These are phyloP conservation scores for Galbula dea DNA, from an alignment of 2,113 vertebrate species.

Conservation along the genomic window DNA sequence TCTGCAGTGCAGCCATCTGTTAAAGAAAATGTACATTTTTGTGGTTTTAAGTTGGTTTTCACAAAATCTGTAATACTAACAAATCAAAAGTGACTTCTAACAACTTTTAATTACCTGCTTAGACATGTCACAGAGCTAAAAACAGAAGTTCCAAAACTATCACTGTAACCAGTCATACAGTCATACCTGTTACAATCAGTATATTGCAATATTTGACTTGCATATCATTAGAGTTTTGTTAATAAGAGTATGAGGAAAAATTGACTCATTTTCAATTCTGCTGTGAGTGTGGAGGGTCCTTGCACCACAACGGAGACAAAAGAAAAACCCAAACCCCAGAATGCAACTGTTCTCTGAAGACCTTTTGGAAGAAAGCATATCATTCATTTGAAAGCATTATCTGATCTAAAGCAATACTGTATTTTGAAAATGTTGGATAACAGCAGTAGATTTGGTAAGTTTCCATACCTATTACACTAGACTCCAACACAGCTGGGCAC, in stretches of 20 bases:
- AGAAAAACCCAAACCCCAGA: not conserved
- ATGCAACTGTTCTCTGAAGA: not conserved
- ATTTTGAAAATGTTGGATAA: not conserved
- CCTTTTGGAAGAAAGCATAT: not conserved
- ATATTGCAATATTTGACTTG: not conserved
- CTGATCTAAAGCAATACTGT: not conserved
- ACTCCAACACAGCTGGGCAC: accelerated
- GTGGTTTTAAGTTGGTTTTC: not conserved
- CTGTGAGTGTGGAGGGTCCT: not conserved
- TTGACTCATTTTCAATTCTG: accelerated
- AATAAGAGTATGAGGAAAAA: not conserved
- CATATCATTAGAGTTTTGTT: not conserved
- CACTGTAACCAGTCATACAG: not conserved
- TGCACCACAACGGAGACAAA: not conserved
- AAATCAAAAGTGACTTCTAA: not conserved
- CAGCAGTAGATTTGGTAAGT: not conserved
- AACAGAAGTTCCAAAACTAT: not conserved
- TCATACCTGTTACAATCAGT: not conserved
- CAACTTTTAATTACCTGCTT: not conserved
- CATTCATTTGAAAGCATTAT: not conserved
- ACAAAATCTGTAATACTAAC: not conserved
- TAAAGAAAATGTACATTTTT: not conserved
- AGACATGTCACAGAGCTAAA: not conserved
- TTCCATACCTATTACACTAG: not conserved
- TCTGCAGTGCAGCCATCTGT: constrained; percentile 97